These are phyloP conservation scores for Dorcus hopei DNA, from an alignment of 2,888 invertebrate genomes.

Conservation along the genomic window DNA sequence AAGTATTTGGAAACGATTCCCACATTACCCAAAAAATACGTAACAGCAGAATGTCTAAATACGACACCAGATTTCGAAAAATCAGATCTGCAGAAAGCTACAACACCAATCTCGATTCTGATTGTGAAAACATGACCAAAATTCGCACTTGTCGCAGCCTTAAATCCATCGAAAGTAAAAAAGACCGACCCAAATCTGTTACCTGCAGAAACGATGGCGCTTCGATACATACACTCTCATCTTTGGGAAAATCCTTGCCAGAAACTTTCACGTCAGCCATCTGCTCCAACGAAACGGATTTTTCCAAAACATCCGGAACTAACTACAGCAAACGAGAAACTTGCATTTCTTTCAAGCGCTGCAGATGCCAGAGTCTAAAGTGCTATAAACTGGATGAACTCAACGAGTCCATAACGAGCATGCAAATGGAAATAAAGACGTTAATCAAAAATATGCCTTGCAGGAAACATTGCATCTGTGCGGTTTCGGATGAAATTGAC, in stretches of 20 bases:
- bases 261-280: not conserved
- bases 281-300: not conserved
- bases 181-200: too few relatives aligned
- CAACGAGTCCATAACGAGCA: constrained; percentile 6
- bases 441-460: constrained; percentile 1
- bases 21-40: constrained; percentile 5
- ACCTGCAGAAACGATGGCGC: constrained; percentile 3
- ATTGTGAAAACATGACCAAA: too few relatives aligned
- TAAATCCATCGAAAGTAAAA: too few relatives aligned
- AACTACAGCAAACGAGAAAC: constrained; percentile 1
- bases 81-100: not conserved
- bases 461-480: not conserved
- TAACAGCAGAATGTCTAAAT: not conserved
- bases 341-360: not conserved
- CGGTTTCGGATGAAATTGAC: not conserved
- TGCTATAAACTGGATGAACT: constrained; percentile 8
- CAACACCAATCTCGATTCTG: not conserved
- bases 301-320: not conserved
- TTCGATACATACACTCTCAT: too few relatives aligned
- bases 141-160: too few relatives aligned
- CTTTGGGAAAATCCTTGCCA: not conserved
- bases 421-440: constrained; percentile 6
- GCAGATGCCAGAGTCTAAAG: constrained; percentile 4
- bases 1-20: constrained; percentile 8
- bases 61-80: constrained; percentile 1